Base-by-base conservation (phyloP, 2,113 vertebrate genomes). In the Percina caprodes region DNA sequence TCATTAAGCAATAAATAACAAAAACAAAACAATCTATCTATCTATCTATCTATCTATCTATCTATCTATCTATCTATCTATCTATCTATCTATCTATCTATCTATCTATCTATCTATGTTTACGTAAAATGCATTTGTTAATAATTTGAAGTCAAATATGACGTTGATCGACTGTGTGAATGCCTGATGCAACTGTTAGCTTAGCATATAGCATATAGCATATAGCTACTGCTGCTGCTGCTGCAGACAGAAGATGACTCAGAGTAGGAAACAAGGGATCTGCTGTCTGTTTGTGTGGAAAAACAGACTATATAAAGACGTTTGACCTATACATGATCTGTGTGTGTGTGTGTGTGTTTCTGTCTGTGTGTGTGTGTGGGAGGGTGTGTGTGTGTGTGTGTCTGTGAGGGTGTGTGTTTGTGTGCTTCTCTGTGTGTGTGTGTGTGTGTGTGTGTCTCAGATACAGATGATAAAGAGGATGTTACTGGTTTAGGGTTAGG, bases 181-280 rank as follows among this genome's bases (percentile, higher is more conserved):
- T 15, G 24, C 73, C 54, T 83, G 68, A 74, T 79, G 82, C 65
- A 70, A 24, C 65, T 42, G 59, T 75, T 72, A 61, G 67, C 18
- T 66, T 52, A 49, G 59, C 60, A 71, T 59, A 45, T 51, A 42
- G 61, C 35, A 33, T 39, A 30, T 30, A 30, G 26, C 26, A 30
- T 30, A 3, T 30, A 30, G 26, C 26, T 30, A 3, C 26, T n/a
- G 6, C 6, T 7, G 33, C 33, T 35, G 33, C 54, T 21, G 42
- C 60, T 42, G 60, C 52, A 71, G 73, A 75, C 68, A 42, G 23
- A 39, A 39, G 35, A 39, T 51, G 7, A 21, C 49, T 39, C 35
- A 39, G 35, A 39, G 8, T 39, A 39, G 35, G 35, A 39, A 51
- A 24, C 23, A 52, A 77, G 23, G 73, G 61, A 68, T 48, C 69